phyloP scores from a whole-genome alignment of 2,888 invertebrate species.

The Heteromyza rotundicornis region DNA sequence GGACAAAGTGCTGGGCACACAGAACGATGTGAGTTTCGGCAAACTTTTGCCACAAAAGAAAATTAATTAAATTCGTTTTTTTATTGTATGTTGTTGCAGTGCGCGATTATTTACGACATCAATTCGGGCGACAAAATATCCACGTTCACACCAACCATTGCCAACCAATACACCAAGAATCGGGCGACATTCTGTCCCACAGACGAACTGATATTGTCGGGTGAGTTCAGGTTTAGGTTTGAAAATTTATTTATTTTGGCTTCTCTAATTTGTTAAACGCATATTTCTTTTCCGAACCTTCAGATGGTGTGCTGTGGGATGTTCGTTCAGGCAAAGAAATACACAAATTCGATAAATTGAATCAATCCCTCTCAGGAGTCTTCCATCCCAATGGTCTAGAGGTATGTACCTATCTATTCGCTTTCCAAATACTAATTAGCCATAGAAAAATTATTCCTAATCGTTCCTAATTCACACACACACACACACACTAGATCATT shows the following conservation, averaged over 20 bases:
- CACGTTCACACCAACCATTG: constrained; percentile 78
- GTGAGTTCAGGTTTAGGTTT: constrained; percentile 55
- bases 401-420: constrained; percentile 64
- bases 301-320: constrained; percentile 95
- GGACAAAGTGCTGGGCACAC: constrained; percentile 89
- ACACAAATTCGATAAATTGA: constrained; percentile 97
- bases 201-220: constrained; percentile 90
- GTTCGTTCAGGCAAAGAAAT: constrained; percentile 85
- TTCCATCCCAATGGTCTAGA: constrained; percentile 96
- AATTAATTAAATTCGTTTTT: not conserved
- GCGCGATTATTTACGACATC: constrained; percentile 80
- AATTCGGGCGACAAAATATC: constrained; percentile 77
- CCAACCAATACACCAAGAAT: constrained; percentile 93
- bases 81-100: too few relatives aligned
- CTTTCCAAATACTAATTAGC: too few relatives aligned
- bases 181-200: constrained; percentile 92
- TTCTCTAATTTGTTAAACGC: not conserved
- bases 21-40: constrained; percentile 67
- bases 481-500: constrained; percentile 79
- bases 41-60: not conserved
- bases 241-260: not conserved
- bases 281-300: constrained; percentile 28
- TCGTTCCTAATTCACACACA: not conserved
- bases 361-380: constrained; percentile 91
- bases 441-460: too few relatives aligned